Conservation (phyloP, 2,797 vertebrate genomes). For the Valencia hispanica region DNA sequence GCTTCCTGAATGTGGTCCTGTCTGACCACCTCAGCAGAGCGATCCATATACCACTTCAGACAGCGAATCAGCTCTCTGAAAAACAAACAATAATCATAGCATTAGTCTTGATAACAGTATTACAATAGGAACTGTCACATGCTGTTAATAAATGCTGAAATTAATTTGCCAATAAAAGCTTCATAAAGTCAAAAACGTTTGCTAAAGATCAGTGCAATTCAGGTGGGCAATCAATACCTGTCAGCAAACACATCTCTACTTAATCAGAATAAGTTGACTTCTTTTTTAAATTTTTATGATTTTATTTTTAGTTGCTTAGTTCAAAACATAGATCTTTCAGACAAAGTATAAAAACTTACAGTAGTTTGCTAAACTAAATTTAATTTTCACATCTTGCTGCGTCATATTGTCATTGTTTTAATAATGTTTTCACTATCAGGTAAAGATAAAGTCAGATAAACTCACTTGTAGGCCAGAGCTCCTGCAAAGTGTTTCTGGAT, state of each 20-base stretch:
- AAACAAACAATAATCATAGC: constrained; percentile 7
- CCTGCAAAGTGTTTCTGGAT: constrained; percentile 99
- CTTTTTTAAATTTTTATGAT: background rate
- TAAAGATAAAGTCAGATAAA: background rate
- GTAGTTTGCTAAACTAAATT: background rate
- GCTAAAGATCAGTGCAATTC: too few species aligned
- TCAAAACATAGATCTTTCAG: background rate
- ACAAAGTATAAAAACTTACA: background rate
- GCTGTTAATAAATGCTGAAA: background rate
- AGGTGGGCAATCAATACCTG: background rate
- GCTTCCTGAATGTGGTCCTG: constrained; percentile 99
- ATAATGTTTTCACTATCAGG: background rate
- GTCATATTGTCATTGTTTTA: background rate
- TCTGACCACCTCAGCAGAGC: constrained; percentile 92
- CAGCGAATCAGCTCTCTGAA: constrained; percentile 95
- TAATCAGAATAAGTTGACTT: background rate
- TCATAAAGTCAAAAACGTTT: too few species aligned
- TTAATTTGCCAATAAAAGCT: background rate
- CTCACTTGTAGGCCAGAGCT: constrained; percentile 96
- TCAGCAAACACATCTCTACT: background rate
- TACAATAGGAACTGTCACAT: background rate
- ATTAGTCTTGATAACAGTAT: background rate
- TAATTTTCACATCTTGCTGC: background rate
- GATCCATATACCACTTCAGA: constrained; percentile 98
- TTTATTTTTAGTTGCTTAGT: background rate